These are phyloP conservation scores for Temnothorax unifasciatus DNA, from an alignment of 2,888 invertebrate genomes.

Conservation along the genomic window DNA sequence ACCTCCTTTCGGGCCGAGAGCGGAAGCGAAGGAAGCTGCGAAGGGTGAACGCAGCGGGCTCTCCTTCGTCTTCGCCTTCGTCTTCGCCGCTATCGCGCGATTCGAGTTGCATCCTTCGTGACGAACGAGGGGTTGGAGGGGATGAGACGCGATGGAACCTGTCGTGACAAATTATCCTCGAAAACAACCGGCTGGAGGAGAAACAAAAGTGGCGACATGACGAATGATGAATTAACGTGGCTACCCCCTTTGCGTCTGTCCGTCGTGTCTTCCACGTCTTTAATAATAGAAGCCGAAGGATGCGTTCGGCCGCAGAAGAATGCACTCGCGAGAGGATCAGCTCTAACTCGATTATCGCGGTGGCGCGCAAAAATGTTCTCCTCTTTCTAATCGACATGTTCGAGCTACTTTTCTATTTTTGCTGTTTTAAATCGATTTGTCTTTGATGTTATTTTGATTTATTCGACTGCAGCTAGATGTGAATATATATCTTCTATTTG, in stretches of 20 bases:
- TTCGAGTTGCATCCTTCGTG: slow-evolving; percentile 42
- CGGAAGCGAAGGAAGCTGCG: slow-evolving; percentile 11
- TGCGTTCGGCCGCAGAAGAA: background rate
- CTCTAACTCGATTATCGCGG: background rate
- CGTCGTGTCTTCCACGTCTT: background rate
- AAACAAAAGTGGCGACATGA: slow-evolving; percentile 66
- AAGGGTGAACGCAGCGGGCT: slow-evolving; percentile 33
- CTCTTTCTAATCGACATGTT: background rate
- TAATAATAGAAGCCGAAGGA: slow-evolving; percentile 10
- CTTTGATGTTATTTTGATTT: background rate
- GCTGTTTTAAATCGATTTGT: background rate
- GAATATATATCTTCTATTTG: background rate
- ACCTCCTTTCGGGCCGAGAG: slow-evolving; percentile 26
- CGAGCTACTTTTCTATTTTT: background rate
- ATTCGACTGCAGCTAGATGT: background rate
- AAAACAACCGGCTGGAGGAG: slow-evolving; percentile 63
- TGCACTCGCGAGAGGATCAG: background rate
- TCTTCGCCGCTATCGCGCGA: slow-evolving; percentile 52
- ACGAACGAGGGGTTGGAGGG: too few relatives aligned
- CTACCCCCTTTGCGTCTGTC: background rate
- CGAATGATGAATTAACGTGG: slow-evolving; percentile 70
- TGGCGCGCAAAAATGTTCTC: background rate
- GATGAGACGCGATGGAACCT: slow-evolving; percentile 50
- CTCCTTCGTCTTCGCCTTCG: slow-evolving; percentile 2
- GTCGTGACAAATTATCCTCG: slow-evolving; percentile 72